A percentile compares a stretch with the other conserved stretches of the same genome.
Conservation (phyloP, 1,140 invertebrate species). For the Bilobella aurantiaca region DNA sequence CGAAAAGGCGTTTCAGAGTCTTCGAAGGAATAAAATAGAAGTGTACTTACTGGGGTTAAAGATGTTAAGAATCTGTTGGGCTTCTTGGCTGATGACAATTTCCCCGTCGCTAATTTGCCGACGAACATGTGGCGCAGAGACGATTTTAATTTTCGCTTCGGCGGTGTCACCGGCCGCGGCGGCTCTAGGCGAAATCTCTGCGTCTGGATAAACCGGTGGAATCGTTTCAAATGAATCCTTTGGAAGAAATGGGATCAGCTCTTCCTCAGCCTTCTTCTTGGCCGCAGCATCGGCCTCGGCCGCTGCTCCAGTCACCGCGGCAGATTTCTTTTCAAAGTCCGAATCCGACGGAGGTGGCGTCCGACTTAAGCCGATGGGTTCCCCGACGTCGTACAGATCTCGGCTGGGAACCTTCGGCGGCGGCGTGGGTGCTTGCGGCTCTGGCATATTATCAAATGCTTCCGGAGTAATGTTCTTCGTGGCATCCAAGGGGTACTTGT, state of each 20-base stretch:
- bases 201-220: background rate
- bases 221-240: slow-evolving; percentile 10
- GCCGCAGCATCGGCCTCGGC: background rate
- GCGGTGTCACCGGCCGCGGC: background rate
- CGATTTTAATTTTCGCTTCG: slow-evolving; percentile 2
- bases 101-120: background rate
- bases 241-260: background rate
- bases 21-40: background rate
- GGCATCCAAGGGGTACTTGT: background rate
- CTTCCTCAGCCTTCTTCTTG: background rate
- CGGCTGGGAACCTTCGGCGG: background rate
- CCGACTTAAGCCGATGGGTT: background rate
- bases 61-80: slow-evolving; percentile 26
- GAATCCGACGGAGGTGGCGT: too few species aligned
- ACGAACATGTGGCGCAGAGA: too few species aligned
- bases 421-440: background rate
- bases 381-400: slow-evolving; percentile 1
- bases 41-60: slow-evolving; percentile 32
- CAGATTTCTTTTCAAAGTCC: too few species aligned
- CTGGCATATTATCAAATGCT: background rate
- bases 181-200: background rate
- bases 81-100: slow-evolving; percentile 23
- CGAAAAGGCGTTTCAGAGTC: too few species aligned
- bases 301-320: background rate
- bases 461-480: background rate